A percentile compares a stretch with the other conserved stretches of the same genome.
Evolutionary conservation across 2,888 invertebrate species (phyloP).

Genomic region (Auanema sp.): DNA sequence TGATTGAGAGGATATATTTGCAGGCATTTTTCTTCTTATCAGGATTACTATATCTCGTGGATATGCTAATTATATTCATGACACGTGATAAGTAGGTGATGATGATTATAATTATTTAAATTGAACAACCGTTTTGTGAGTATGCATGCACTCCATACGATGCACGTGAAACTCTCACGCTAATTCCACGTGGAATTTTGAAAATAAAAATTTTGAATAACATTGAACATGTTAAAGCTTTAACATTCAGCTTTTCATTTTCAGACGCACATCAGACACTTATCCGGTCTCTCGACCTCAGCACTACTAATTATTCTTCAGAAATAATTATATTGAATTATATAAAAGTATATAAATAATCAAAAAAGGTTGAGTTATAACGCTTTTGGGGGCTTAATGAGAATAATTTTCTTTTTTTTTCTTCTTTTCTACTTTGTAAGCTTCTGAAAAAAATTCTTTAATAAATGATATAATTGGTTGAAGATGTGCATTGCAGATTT

Average conservation of each 20-base stretch:
- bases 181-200: neutral
- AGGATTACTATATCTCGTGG: conserved; percentile 55
- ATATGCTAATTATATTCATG: conserved; percentile 54
- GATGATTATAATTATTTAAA: neutral
- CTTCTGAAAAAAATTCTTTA: no score
- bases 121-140: neutral
- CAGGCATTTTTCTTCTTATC: conserved; percentile 62
- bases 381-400: neutral
- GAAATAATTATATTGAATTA: neutral
- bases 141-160: neutral
- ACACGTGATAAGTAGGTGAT: conserved; percentile 2
- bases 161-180: neutral
- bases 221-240: neutral
- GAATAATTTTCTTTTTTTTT: neutral
- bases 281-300: conserved; percentile 40
- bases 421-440: no score
- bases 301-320: conserved; percentile 31
- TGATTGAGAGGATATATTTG: conserved; percentile 11
- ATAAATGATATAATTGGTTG: no score
- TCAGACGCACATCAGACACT: conserved; percentile 40
- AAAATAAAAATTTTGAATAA: no score
- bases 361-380: neutral
- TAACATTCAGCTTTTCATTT: conserved; percentile 18
- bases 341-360: neutral
- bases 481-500: neutral